Evolutionary conservation across 2,797 vertebrate genomes (phyloP), one percentile per base, ranked within the genome.

Genomic region (Gila robusta): DNA sequence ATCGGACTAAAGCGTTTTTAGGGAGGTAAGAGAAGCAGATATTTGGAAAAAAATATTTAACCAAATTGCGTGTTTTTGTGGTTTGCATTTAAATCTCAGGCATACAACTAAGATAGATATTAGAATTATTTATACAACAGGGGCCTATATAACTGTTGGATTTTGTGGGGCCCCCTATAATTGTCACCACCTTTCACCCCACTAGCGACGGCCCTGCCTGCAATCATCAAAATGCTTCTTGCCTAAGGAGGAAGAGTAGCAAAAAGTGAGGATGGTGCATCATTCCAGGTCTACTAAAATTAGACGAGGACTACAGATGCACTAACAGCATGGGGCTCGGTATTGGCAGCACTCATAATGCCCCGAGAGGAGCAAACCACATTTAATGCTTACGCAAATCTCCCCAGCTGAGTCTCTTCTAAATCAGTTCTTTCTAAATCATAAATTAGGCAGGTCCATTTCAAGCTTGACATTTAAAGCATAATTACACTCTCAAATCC

Each of bases 241-340:
- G 6, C 73, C 49, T 70, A 5, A 28, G 5, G 11, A 67, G 44
- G 44, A 76, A n/a, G 28, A 77, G 44, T 6, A 78, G 32, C 7
- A 54, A 17, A 32, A 39, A 35, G 11, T 49, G 26, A n/a, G 37
- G 54, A n/a, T 26, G 14, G 32, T 21, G 47, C 1, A 4, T 41
- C 47, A 64, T n/a, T 2, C 12, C 8, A 39, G 16, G 26, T 64
- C 54, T 49, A 28, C 83, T 84, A 78, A 84, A 84, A 69, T 78
- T 84, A 84, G 83, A 70, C 0, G 3, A 41, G 35, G 64, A 84
- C 83, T 28, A 70, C 83, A 84, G 83, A 84, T 84, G 83, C 62
- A 84, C 74, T 69, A 70, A 41, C 83, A 84, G 83, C 83, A 70
- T 78, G 83, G 74, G 35, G 64, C n/a, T 70, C n/a, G 7, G 11